These are phyloP conservation scores for Schizotus pectinicornis DNA, from an alignment of 2,888 invertebrate genomes.

Conservation along the genomic window DNA sequence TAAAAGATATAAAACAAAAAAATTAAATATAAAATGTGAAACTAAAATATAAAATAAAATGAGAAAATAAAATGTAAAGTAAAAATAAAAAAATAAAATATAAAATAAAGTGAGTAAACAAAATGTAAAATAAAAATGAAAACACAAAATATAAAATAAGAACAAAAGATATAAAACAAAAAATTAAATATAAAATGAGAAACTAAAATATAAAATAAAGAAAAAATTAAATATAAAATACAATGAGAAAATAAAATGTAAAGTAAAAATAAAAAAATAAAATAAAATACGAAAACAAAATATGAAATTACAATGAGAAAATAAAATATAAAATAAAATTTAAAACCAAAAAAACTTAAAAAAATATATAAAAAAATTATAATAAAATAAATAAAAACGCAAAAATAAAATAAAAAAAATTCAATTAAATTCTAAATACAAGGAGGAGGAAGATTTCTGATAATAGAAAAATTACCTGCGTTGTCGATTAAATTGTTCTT, in stretches of 20 bases:
- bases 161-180: not conserved
- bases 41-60: too few species aligned
- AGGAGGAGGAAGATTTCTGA: too few species aligned
- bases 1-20: not conserved
- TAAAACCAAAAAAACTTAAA: not conserved
- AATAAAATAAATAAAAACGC: not conserved
- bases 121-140: not conserved
- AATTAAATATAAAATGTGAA: not conserved
- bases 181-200: not conserved
- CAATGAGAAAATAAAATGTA: not conserved
- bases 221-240: too few species aligned
- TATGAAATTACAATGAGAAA: too few species aligned
- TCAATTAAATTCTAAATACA: too few species aligned
- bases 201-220: too few species aligned
- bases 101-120: not conserved
- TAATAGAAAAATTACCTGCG: constrained; percentile 19
- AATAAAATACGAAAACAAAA: not conserved
- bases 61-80: too few species aligned
- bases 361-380: too few species aligned
- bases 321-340: not conserved
- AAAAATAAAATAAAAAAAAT: too few species aligned
- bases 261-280: not conserved
- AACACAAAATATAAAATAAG: too few species aligned
- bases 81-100: not conserved
- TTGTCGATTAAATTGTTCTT: constrained; percentile 54